Percentiles rank a stretch among this genome's conserved stretches.
phyloP scores from a whole-genome alignment of 2,113 vertebrate genomes.

The Menura novaehollandiae region DNA sequence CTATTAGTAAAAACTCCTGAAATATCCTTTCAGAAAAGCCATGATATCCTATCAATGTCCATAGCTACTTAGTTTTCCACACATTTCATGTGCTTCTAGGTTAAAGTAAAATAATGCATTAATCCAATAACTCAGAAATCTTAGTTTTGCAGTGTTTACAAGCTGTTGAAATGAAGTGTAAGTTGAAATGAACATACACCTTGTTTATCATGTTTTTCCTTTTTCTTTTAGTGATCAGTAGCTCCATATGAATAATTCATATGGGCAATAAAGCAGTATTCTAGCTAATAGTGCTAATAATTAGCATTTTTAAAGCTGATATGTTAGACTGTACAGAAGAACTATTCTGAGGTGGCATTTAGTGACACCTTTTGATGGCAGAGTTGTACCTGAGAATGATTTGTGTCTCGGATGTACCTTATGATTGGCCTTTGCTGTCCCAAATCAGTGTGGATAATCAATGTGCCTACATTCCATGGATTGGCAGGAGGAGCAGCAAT shows the following conservation, averaged over 20 bases:
- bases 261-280: background rate
- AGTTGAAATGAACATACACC: background rate
- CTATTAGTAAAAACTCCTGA: background rate
- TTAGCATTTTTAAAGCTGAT: background rate
- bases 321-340: background rate
- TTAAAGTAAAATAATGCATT: background rate
- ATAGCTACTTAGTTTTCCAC: background rate
- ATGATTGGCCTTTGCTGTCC: background rate
- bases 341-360: background rate
- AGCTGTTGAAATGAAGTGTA: background rate
- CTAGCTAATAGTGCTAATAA: background rate
- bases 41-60: background rate
- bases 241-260: background rate
- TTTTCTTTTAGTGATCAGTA: background rate
- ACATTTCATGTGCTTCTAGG: background rate
- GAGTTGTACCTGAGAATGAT: background rate
- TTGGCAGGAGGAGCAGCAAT: background rate
- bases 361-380: background rate
- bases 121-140: background rate
- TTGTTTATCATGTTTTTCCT: background rate
- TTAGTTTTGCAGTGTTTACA: background rate
- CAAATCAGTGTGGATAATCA: background rate
- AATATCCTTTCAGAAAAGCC: background rate
- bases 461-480: background rate
- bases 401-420: background rate